Conservation (phyloP, 2,113 vertebrate genomes). For the Chinchilla lanigera region DNA sequence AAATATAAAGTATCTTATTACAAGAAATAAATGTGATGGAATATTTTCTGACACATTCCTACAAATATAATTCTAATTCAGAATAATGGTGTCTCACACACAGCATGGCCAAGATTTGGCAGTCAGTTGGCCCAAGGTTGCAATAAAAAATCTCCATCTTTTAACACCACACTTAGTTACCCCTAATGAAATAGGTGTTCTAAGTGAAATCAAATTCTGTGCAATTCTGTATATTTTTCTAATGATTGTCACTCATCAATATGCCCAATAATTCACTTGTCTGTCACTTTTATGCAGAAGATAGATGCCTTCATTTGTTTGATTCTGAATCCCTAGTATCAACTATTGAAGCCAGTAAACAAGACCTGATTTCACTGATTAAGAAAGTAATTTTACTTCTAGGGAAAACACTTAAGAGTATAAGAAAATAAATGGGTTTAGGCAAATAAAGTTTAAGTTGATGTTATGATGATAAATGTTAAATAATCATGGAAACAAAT, state of each 20-base stretch:
- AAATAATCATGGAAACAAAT: background rate
- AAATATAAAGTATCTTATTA: constrained; percentile 4
- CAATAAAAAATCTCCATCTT: background rate
- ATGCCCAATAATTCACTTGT: background rate
- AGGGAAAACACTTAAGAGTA: background rate
- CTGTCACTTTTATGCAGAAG: background rate
- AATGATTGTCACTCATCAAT: background rate
- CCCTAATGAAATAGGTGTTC: background rate
- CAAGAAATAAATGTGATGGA: constrained; percentile 14
- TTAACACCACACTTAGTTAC: background rate
- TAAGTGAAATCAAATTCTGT: background rate
- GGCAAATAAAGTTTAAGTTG: background rate
- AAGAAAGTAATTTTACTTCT: background rate
- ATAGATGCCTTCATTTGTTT: background rate
- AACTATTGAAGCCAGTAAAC: background rate
- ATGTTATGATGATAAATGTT: background rate
- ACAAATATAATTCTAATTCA: constrained; percentile 9
- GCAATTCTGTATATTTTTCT: background rate
- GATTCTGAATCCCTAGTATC: background rate
- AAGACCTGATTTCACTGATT: background rate
- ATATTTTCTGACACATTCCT: background rate
- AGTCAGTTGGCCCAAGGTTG: background rate
- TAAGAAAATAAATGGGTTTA: background rate
- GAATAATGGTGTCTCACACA: background rate
- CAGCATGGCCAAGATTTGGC: background rate